Conservation (phyloP, 2,113 vertebrate species). For the Rhinolophus sinicus region DNA sequence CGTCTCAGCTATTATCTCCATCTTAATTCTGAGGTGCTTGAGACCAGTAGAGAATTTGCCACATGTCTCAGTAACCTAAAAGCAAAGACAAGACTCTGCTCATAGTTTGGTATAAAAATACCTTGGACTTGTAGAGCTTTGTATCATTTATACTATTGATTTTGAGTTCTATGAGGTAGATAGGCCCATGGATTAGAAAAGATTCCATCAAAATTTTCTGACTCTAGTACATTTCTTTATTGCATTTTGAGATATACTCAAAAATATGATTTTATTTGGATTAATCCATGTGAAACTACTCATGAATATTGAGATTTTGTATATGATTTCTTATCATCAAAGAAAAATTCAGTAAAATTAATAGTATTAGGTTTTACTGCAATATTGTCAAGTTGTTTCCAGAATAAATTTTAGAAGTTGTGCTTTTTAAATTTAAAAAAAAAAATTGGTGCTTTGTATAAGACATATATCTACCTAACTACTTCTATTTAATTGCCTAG, state of each 20-base stretch:
- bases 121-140: background rate
- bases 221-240: background rate
- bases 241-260: background rate
- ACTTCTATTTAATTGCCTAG: background rate
- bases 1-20: background rate
- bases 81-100: background rate
- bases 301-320: background rate
- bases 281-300: background rate
- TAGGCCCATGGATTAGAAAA: background rate
- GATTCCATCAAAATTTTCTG: background rate
- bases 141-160: background rate
- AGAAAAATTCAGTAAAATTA: background rate
- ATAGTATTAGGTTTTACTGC: background rate
- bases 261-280: background rate
- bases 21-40: background rate
- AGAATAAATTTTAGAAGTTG: background rate
- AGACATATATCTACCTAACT: background rate
- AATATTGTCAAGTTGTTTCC: background rate
- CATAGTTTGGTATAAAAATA: slow-evolving; percentile 2
- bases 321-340: background rate
- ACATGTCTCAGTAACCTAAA: background rate
- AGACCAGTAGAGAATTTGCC: background rate
- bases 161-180: background rate
- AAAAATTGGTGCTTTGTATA: background rate
- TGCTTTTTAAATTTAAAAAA: background rate